Evolutionary conservation across 2,113 vertebrate species (phyloP).

Genomic region (Ellobius talpinus): DNA sequence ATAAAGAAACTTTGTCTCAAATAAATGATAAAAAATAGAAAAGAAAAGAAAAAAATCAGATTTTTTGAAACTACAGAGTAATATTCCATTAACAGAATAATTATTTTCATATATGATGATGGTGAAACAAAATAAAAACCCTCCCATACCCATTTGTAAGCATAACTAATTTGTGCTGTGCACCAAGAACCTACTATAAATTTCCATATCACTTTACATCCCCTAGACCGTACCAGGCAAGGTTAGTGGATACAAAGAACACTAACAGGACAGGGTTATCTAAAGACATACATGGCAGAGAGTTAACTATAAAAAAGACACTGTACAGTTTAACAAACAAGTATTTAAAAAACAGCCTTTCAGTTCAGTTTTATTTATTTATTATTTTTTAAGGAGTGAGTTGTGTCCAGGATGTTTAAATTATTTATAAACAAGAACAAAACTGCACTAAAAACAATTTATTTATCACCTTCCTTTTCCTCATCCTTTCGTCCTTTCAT

Average conservation of each 20-base stretch:
- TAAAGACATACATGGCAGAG: neutral
- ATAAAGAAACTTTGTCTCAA: too few species aligned
- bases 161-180: slow-evolving; percentile 93
- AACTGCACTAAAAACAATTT: neutral
- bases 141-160: slow-evolving; percentile 90
- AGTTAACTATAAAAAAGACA: slow-evolving; percentile 87
- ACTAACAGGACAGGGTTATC: neutral
- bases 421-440: neutral
- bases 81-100: neutral
- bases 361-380: slow-evolving; percentile 79
- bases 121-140: too few species aligned
- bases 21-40: too few species aligned
- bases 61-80: neutral
- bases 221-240: slow-evolving; percentile 93
- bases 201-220: slow-evolving; percentile 90
- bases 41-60: too few species aligned
- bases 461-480: neutral
- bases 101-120: neutral
- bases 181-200: slow-evolving; percentile 91
- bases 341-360: slow-evolving; percentile 92
- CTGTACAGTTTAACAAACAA: slow-evolving; percentile 95
- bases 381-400: too few species aligned
- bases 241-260: slow-evolving; percentile 87
- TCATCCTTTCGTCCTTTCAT: neutral
- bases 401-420: neutral